Evolutionary conservation across 1,140 invertebrate genomes (phyloP).

Genomic region (Drosophila bipectinata): DNA sequence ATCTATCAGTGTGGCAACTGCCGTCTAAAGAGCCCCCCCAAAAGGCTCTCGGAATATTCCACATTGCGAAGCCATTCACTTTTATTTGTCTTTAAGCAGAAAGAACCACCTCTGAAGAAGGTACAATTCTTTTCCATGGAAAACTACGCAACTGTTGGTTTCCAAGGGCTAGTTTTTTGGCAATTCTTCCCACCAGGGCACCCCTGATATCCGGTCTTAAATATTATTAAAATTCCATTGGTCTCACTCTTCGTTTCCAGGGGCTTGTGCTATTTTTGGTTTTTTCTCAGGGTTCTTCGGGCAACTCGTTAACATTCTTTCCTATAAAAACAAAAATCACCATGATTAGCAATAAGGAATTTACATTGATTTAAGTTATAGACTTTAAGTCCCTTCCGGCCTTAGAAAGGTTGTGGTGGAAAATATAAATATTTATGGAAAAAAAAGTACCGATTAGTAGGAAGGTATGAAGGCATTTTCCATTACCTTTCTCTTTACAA

Average conservation of each 20-base stretch:
- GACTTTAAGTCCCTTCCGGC: background rate
- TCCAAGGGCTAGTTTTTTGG: conserved; percentile 11
- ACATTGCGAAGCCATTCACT: conserved; percentile 4
- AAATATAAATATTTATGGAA: conserved; percentile 1
- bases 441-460: background rate
- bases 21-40: conserved; percentile 26
- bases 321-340: conserved; percentile 1
- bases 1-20: conserved; percentile 58
- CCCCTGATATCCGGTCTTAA: background rate
- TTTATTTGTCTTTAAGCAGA: conserved; percentile 10
- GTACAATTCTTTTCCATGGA: background rate
- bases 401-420: background rate
- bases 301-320: conserved; percentile 16
- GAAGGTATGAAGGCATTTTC: background rate
- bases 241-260: conserved; percentile 3
- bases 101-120: background rate
- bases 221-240: background rate
- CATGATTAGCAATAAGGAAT: conserved; percentile 19
- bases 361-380: conserved; percentile 14
- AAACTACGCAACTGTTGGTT: background rate
- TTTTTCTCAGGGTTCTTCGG: background rate
- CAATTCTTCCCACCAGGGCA: background rate
- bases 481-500: too few species aligned
- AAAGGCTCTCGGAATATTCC: conserved; percentile 44
- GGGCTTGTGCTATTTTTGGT: conserved; percentile 3